Conservation (phyloP, 2,888 invertebrate species). For the Artemia sp. region DNA sequence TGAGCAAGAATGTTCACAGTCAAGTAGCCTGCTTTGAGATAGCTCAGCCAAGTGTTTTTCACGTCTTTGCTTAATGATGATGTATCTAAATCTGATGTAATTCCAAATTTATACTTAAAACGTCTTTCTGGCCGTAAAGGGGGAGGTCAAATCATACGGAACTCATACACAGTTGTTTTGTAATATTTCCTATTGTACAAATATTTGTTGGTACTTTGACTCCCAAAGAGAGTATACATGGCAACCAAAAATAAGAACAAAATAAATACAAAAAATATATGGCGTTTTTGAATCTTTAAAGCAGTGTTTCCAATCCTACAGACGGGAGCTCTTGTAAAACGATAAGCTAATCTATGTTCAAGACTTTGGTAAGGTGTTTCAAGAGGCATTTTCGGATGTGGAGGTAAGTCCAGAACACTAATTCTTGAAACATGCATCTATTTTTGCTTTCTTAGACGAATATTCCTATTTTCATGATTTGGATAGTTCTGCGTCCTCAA, state of each 20-base stretch:
- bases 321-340: background rate
- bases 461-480: too few species aligned
- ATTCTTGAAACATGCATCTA: too few species aligned
- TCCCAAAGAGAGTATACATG: background rate
- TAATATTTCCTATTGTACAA: background rate
- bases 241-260: background rate
- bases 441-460: too few species aligned
- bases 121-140: conserved; percentile 46
- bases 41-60: conserved; percentile 55
- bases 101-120: conserved; percentile 59
- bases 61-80: conserved; percentile 54
- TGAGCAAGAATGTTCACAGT: conserved; percentile 45
- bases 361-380: too few species aligned
- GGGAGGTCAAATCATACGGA: conserved; percentile 63
- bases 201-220: background rate
- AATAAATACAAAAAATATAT: too few species aligned
- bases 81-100: conserved; percentile 84
- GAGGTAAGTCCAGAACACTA: too few species aligned
- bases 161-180: conserved; percentile 42
- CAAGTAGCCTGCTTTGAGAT: conserved; percentile 60
- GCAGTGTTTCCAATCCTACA: background rate
- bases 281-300: background rate
- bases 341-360: too few species aligned
- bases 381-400: too few species aligned
- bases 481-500: too few species aligned